Evolutionary conservation across 2,797 vertebrate species (phyloP), one percentile per base, ranked within the genome.

Genomic region (Bovichtus diacanthus): DNA sequence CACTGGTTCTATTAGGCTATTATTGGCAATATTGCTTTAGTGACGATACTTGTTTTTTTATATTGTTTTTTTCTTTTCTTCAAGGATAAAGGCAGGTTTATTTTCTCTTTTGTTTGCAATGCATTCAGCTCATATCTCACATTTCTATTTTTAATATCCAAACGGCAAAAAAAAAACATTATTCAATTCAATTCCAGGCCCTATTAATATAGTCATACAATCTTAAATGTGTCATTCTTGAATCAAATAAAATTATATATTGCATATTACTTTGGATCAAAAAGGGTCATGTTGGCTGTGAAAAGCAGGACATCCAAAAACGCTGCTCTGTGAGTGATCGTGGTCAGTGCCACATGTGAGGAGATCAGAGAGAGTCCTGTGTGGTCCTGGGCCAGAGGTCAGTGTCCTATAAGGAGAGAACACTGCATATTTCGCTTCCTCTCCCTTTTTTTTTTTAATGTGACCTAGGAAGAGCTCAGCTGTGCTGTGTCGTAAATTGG

Each of bases 401-500:
- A 29, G 25, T 25, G 59, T 77, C 53, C 49, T 84, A 83, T 83
- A 92, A 88, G 74, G 65, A 9, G 82, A 89, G 71, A 74, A 21
- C 27, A 1, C 47, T 6, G 70, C 79, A 68, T 65, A 80, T 87
- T 88, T 76, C 80, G 74, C 46, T 74, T 67, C 66, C 78, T 88
- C 90, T 90, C 66, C 38, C 61, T 74, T 85, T 78, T 55, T 82
- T 61, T 74, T 85, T 78, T 55, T 82, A 78, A 81, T 78, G 43
- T 50, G 73, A 74, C 69, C 67, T 16, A n/a, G 49, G 70, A 79
- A 59, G 63, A 58, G 59, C 62, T 87, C 84, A 60, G 76, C 75
- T 84, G 73, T 86, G 84, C 21, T 73, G 76, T 0, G 36, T 74
- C 15, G 10, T 90, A 81, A 83, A 87, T 55, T 54, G 10, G 41